phyloP scores from a whole-genome alignment of 2,113 vertebrate genomes.

The Rallus limicola region DNA sequence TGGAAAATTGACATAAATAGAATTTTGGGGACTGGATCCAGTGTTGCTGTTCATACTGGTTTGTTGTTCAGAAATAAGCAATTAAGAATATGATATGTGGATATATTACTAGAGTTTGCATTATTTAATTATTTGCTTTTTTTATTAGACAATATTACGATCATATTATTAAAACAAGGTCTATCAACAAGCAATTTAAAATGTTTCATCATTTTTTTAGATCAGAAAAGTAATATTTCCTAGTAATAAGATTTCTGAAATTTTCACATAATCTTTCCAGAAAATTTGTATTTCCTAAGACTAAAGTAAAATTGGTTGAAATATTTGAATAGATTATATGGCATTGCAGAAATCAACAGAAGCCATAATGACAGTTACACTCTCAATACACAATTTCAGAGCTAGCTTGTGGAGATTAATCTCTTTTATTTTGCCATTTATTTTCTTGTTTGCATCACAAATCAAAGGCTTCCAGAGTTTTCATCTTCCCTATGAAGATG shows the following conservation, averaged over 20 bases:
- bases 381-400: background rate
- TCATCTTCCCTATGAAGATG: too few relatives aligned
- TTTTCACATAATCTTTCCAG: background rate
- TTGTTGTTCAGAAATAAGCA: background rate
- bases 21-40: background rate
- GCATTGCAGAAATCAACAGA: background rate
- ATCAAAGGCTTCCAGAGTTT: background rate
- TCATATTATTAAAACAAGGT: background rate
- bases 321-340: background rate
- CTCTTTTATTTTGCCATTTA: background rate
- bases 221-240: background rate
- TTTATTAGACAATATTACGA: background rate
- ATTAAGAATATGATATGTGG: background rate
- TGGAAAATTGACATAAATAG: background rate
- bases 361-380: background rate
- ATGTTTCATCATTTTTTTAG: accelerated
- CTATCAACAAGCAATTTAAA: background rate
- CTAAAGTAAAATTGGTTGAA: background rate
- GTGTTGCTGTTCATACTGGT: background rate
- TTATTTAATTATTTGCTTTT: background rate
- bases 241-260: background rate
- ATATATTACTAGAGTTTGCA: background rate
- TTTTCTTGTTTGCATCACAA: background rate
- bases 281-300: background rate
- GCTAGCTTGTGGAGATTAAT: background rate